Conservation (phyloP, 2,888 invertebrate species). For the Pycnomerus fuliginosus region DNA sequence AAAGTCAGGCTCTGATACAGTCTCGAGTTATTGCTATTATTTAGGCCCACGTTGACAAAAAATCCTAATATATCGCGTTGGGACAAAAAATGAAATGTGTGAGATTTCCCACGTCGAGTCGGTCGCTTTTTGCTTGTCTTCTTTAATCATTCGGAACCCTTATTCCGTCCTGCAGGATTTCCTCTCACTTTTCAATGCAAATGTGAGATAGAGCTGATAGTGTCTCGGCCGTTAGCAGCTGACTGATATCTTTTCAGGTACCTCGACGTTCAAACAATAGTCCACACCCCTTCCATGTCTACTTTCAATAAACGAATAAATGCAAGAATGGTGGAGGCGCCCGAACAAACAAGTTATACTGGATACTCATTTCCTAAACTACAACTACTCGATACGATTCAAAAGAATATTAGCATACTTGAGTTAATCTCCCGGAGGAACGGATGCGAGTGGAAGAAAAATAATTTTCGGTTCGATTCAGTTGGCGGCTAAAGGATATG, state of each 20-base stretch:
- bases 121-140: slow-evolving; percentile 1
- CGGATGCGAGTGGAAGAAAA: not conserved
- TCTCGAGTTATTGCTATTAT: too few species aligned
- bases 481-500: slow-evolving; percentile 8
- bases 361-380: too few species aligned
- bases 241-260: too few species aligned
- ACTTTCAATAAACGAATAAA: slow-evolving; percentile 1
- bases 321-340: not conserved
- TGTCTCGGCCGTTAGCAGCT: too few species aligned
- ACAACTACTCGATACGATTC: too few species aligned
- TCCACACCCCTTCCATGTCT: slow-evolving; percentile 1
- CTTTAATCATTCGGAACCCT: slow-evolving; percentile 5
- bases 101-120: slow-evolving; percentile 1
- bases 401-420: not conserved
- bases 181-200: not conserved
- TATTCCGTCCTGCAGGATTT: not conserved
- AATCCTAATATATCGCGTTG: too few species aligned
- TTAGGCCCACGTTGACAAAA: too few species aligned
- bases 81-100: slow-evolving; percentile 4
- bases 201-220: too few species aligned
- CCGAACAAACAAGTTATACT: too few species aligned
- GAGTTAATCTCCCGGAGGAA: not conserved
- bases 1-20: too few species aligned
- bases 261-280: too few species aligned
- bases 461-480: slow-evolving; percentile 9